Evolutionary conservation across 2,888 invertebrate species (phyloP).

Genomic region (Tetranychus piercei): DNA sequence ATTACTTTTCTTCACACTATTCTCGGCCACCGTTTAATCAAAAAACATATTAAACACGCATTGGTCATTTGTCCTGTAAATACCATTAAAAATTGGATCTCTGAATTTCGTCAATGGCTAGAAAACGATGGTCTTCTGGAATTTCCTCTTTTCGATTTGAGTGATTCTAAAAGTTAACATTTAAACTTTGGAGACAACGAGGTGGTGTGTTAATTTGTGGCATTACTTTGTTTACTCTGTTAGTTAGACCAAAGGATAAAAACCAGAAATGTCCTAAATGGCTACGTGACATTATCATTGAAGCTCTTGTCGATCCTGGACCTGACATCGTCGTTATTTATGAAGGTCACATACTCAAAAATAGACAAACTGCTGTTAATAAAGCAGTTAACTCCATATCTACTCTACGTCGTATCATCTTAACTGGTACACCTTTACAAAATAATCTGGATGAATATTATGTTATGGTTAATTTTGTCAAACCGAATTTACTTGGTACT

Average conservation of each 20-base stretch:
- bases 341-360: conserved; percentile 90
- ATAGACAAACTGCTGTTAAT: conserved; percentile 70
- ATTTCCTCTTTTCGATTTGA: conserved; percentile 51
- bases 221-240: conserved; percentile 81
- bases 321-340: conserved; percentile 90
- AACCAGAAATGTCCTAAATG: conserved; percentile 51
- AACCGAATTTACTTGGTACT: conserved; percentile 79
- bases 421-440: conserved; percentile 93
- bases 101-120: conserved; percentile 79
- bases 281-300: conserved; percentile 49
- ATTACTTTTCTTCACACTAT: conserved; percentile 37
- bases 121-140: conserved; percentile 23
- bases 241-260: conserved; percentile 38
- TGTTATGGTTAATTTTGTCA: conserved; percentile 97
- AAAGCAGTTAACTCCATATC: conserved; percentile 65
- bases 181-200: conserved; percentile 56
- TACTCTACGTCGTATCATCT: conserved; percentile 69
- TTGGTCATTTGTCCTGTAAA: conserved; percentile 81
- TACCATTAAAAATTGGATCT: conserved; percentile 87
- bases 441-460: conserved; percentile 91
- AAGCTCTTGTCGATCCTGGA: conserved; percentile 63
- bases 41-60: conserved; percentile 46
- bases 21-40: conserved; percentile 38
- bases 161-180: conserved; percentile 47
- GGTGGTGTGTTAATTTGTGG: conserved; percentile 85